A percentile compares a stretch with the other conserved stretches of the same genome.
Conservation (phyloP, 2,797 vertebrate genomes). For the Eulemur mongoz region DNA sequence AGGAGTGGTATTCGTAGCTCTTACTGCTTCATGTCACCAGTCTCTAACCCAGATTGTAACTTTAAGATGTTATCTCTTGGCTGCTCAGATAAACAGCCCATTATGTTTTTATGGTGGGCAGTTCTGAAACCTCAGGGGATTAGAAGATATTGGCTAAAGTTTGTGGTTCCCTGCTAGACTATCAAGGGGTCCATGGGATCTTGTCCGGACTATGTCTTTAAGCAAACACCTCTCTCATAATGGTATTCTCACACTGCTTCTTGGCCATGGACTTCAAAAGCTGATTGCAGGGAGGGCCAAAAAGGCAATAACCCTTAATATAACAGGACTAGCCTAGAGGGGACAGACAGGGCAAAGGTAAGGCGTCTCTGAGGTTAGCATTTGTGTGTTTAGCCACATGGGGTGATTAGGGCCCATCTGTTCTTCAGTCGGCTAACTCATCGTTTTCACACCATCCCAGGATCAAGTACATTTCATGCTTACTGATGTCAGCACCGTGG, state of each 20-base stretch:
- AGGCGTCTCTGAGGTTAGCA: slow-evolving; percentile 84
- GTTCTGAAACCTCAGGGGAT: slow-evolving; percentile 84
- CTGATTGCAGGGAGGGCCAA: slow-evolving; percentile 80
- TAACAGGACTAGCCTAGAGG: slow-evolving; percentile 77
- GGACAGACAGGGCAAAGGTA: slow-evolving; percentile 84
- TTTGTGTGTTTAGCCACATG: slow-evolving; percentile 87
- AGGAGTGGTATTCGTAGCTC: slow-evolving; percentile 64
- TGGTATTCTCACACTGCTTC: slow-evolving; percentile 83
- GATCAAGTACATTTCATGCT: slow-evolving; percentile 79
- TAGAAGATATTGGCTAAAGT: slow-evolving; percentile 82
- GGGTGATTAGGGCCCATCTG: slow-evolving; percentile 89
- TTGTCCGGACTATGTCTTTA: slow-evolving; percentile 81
- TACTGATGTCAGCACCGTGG: slow-evolving; percentile 64
- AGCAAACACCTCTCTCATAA: slow-evolving; percentile 85
- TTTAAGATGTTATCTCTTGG: slow-evolving; percentile 84
- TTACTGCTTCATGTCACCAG: slow-evolving; percentile 74
- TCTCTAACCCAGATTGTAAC: slow-evolving; percentile 82
- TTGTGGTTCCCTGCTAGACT: slow-evolving; percentile 83
- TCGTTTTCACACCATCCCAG: slow-evolving; percentile 80
- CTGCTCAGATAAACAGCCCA: slow-evolving; percentile 84
- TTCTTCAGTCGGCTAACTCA: slow-evolving; percentile 81
- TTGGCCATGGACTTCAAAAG: slow-evolving; percentile 89
- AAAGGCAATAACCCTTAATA: slow-evolving; percentile 86
- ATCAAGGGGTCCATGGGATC: slow-evolving; percentile 76
- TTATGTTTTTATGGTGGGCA: slow-evolving; percentile 85